These are phyloP conservation scores for Dendropsophus ebraccatus DNA, from an alignment of 2,113 vertebrate species.

Conservation along the genomic window DNA sequence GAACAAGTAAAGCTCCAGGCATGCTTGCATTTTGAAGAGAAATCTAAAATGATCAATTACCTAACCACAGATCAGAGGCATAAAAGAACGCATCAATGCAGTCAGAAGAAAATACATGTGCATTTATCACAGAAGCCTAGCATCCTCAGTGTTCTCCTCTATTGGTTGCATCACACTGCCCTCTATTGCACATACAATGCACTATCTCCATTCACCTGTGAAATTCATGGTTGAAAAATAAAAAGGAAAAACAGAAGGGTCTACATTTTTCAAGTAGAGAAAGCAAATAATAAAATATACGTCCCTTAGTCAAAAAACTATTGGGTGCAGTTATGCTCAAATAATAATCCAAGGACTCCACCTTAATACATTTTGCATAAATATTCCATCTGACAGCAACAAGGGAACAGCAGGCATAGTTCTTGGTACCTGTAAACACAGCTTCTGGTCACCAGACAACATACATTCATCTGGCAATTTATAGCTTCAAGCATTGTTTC, in stretches of 20 bases:
- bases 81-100: constrained; percentile 33
- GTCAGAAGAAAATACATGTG: constrained; percentile 7
- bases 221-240: background rate
- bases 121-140: constrained; percentile 7
- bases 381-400: background rate
- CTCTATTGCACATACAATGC: constrained; percentile 16
- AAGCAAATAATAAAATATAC: background rate
- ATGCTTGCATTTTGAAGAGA: background rate
- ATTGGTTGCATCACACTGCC: constrained; percentile 41
- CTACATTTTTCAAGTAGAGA: background rate
- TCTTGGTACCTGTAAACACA: background rate
- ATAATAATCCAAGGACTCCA: background rate
- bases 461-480: background rate
- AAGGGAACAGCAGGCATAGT: too few species aligned
- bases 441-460: background rate
- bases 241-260: background rate
- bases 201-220: background rate
- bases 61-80: constrained; percentile 24
- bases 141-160: background rate
- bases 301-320: background rate
- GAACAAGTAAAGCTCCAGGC: constrained; percentile 26
- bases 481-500: background rate
- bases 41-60: constrained; percentile 39
- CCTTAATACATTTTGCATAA: background rate
- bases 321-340: background rate